Evolutionary conservation across 2,888 invertebrate genomes (phyloP), one percentile per base, ranked within the genome.

Genomic region (Ceratothoa steindachneri): DNA sequence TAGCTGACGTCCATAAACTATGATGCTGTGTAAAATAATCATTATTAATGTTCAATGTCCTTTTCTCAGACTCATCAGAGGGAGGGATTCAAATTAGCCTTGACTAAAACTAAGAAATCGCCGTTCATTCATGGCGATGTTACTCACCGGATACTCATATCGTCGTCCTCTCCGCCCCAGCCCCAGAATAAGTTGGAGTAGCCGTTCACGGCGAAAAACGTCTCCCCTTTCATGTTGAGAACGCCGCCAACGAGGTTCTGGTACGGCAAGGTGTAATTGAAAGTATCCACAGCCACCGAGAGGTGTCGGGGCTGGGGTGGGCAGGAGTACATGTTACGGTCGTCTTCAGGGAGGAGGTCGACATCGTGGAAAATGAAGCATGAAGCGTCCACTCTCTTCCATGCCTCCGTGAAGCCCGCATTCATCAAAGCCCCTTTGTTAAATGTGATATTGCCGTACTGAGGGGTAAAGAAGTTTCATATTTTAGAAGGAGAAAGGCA

Each of bases 151-250:
- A 92, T 92, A 51, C 91, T 91, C 93, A 97, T 93, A 83, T 97
- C 97, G 83, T 97, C 97, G 84, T 98, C 97, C 85, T 98, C 97
- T 0, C 94, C 97, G 5, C 97, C 98, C 97, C 97, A 97, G 15
- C 97, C 97, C 93, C 96, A 97, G 85, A 93, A 98, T 77, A 91
- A 91, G 84, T 95, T 95, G 69, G 93, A 93, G 87, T 94, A 95
- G 1, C 95, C 95, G 85, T 98, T 98, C 28, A 97, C 91, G 78
- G 89, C 88, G 71, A 88, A 87, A 84, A 97, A 93, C 83, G 97
- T 96, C 80, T 91, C 89, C 70, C 88, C 88, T 0, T 91, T 92
- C 86, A 98, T 89, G 1, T 97, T 97, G 3, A 82, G 80, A 1
- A 97, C 96, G 55, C 97, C 97, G 27, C 97, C 97, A 85, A 97